Evolutionary conservation across 2,113 vertebrate genomes (phyloP).

Genomic region (Mionectes macconnelli): DNA sequence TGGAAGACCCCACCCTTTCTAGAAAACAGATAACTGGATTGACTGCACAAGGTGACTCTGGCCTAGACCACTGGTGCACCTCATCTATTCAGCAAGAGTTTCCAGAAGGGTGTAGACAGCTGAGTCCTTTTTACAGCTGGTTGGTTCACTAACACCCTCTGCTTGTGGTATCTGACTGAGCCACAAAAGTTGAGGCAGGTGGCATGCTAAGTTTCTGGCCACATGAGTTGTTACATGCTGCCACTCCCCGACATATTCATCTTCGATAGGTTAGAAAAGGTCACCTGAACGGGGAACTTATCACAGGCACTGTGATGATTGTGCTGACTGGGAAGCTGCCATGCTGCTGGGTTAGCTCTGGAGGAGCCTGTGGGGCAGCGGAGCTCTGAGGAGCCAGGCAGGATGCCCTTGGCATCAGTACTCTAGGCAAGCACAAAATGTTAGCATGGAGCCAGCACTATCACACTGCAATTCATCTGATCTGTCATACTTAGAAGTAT

Average conservation of each 20-base stretch:
- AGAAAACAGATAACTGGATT: background rate
- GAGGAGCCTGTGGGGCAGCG: background rate
- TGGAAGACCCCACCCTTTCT: background rate
- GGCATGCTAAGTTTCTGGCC: background rate
- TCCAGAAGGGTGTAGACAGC: background rate
- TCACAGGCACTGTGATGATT: background rate
- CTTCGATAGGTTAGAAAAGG: background rate
- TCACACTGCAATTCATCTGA: background rate
- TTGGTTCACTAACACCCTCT: background rate
- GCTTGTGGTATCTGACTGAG: background rate
- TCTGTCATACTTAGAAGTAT: background rate
- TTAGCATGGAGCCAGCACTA: background rate
- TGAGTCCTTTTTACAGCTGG: background rate
- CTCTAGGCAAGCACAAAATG: background rate
- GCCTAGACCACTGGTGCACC: background rate
- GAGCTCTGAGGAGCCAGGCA: background rate
- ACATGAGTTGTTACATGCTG: background rate
- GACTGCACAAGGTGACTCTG: background rate
- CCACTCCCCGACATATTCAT: background rate
- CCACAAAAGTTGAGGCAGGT: background rate
- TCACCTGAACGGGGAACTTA: background rate
- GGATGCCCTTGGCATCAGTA: background rate
- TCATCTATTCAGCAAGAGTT: background rate
- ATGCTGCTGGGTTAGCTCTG: background rate
- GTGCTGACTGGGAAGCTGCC: background rate